Evolutionary conservation across 1,140 invertebrate genomes (phyloP).

Genomic region (Meloidogyne hapla): DNA sequence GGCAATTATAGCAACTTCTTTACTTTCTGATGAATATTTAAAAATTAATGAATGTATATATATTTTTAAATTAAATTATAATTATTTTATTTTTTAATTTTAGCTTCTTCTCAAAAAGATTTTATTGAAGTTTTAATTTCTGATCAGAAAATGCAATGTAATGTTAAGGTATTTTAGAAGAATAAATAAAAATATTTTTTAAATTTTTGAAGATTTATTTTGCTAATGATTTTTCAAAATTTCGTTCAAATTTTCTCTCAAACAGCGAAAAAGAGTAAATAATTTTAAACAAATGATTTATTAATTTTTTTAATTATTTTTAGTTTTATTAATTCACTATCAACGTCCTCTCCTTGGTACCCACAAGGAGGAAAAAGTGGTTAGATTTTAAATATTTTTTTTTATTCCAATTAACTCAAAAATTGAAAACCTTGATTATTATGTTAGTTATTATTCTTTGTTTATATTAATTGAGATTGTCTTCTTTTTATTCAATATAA

Average conservation of each 20-base stretch:
- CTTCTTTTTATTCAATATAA: no score
- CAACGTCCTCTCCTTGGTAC: conserved; percentile 85
- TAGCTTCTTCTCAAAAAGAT: conserved; percentile 13
- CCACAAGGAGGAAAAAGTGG: conserved; percentile 81
- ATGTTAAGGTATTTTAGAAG: conserved; percentile 49
- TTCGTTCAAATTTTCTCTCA: conserved; percentile 74
- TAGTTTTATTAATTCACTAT: conserved; percentile 75
- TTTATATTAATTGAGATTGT: no score
- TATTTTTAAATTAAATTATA: neutral
- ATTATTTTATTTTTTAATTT: neutral
- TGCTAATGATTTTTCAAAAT: conserved; percentile 78
- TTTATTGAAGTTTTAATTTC: conserved; percentile 52
- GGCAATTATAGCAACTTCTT: conserved; percentile 82
- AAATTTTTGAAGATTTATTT: conserved; percentile 72
- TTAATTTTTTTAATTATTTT: neutral
- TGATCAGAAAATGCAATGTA: conserved; percentile 53
- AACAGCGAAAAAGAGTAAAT: conserved; percentile 67
- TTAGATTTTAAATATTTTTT: neutral
- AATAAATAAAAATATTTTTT: conserved; percentile 18
- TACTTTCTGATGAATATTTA: conserved; percentile 65
- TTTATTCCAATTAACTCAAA: no score
- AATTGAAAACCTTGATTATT: no score
- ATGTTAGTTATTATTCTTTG: no score
- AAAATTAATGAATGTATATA: conserved; percentile 8
- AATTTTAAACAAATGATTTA: neutral